Evolutionary conservation across 2,797 vertebrate species (phyloP), one percentile per base, ranked within the genome.

Genomic region (Oryzias dopingdopingensis): DNA sequence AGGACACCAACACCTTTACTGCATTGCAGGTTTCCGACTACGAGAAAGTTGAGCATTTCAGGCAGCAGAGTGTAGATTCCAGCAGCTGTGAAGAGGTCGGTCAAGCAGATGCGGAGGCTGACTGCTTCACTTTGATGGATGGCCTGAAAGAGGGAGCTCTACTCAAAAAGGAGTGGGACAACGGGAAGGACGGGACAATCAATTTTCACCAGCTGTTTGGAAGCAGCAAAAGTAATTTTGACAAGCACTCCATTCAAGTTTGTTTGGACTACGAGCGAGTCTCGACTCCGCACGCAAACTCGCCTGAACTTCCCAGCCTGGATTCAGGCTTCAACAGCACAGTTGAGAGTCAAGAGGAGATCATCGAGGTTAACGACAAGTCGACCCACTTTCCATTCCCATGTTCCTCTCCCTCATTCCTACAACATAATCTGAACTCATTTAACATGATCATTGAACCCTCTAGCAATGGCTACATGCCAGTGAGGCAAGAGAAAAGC

Each of bases 391-490:
- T 46, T 8, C 44, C 44, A 12, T 18, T 46, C 8, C 57, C 17
- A 1, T 32, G 47, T 37, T 51, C 74, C 20, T 46, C 20, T 17
- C 10, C 13, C 10, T 20, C 1, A 2, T 44, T 49, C 0, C 42
- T 57, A 0, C 22, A 32, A 5, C 37, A 32, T 12, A 29, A 64
- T 40, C 12, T 58, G 2, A 44, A 50, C 52, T 45, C 74, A 16
- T 2, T 32, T 0, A 41, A 17, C 26, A 58, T 49, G 20, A 51
- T 67, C 3, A 13, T 90, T 4, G 69, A 83, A 52, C 84, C 85
- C 51, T 85, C 78, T 24, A 55, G 56, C 52, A 86, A 62, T 2
- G 89, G 79, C 15, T 92, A 91, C 10, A 70, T 83, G 83, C 79
- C 83, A 15, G 80, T 72, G 6, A 62, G 59, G 24, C 77, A 74